A percentile compares a stretch with the other conserved stretches of the same genome.
phyloP scores from a whole-genome alignment of 2,797 vertebrate genomes.

The Gila robusta region DNA sequence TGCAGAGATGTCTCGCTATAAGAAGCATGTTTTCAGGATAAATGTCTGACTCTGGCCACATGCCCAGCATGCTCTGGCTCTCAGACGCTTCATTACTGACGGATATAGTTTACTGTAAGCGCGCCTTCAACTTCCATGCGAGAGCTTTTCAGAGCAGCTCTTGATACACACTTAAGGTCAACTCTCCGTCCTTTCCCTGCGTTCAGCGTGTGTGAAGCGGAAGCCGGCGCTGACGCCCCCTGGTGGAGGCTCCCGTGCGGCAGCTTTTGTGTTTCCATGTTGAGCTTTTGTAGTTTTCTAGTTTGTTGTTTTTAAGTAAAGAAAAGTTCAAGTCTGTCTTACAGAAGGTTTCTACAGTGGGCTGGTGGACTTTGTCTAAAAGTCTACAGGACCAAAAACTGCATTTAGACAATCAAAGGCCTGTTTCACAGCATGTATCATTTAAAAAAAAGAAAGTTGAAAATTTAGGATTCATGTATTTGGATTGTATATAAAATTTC shows the following conservation, averaged over 20 bases:
- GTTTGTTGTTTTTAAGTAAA: background rate
- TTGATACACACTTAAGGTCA: slow-evolving; percentile 8
- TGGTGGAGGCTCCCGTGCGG: background rate
- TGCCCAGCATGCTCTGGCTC: background rate
- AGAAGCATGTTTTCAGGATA: slow-evolving; percentile 70
- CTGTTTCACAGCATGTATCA: background rate
- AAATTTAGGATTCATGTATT: background rate
- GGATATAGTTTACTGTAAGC: background rate
- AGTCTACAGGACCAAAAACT: too few species aligned
- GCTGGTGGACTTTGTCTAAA: background rate
- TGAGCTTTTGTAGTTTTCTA: background rate
- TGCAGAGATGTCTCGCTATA: slow-evolving; percentile 52
- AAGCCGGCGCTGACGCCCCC: slow-evolving; percentile 8
- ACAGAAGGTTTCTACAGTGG: background rate
- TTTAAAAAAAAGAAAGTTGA: background rate
- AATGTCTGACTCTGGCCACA: slow-evolving; percentile 57
- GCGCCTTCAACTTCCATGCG: background rate
- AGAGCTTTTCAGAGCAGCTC: slow-evolving; percentile 5
- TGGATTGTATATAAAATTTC: background rate
- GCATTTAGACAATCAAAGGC: background rate
- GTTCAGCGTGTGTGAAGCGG: background rate
- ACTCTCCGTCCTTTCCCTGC: slow-evolving; percentile 26
- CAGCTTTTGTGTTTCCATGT: background rate
- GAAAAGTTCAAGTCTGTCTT: background rate
- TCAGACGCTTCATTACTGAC: background rate